These are phyloP conservation scores for Plebejus argus DNA, from an alignment of 2,888 invertebrate species.

Conservation along the genomic window DNA sequence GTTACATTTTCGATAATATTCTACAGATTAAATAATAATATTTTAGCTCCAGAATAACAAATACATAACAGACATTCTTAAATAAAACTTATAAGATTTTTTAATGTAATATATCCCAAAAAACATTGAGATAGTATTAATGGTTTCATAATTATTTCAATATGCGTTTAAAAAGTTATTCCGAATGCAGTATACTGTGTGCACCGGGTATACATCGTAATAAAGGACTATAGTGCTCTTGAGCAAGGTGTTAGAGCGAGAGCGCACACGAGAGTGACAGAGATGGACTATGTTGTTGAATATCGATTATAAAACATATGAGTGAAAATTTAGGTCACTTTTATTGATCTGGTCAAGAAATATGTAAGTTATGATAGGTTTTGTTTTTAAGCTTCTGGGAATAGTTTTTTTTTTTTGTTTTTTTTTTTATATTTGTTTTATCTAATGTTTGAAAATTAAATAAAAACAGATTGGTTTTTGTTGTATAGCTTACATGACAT, in stretches of 20 bases:
- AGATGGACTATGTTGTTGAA: neutral
- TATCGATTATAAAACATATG: neutral
- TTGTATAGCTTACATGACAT: neutral
- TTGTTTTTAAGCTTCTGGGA: neutral
- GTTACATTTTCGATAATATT: slow-evolving; percentile 6
- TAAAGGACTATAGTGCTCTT: neutral
- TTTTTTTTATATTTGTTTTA: neutral
- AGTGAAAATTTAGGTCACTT: slow-evolving; percentile 8
- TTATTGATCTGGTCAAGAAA: slow-evolving; percentile 16
- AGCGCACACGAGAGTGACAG: neutral
- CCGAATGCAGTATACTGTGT: neutral
- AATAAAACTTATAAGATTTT: too few relatives aligned
- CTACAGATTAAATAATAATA: slow-evolving; percentile 9
- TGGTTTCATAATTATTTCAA: too few relatives aligned
- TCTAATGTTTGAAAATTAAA: neutral
- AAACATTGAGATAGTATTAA: too few relatives aligned
- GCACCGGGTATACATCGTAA: too few relatives aligned
- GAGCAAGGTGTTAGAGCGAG: neutral
- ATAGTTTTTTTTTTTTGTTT: neutral
- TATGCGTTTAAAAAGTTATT: neutral
- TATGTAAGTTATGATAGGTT: neutral
- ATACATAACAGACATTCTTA: neutral
- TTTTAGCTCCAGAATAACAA: neutral
- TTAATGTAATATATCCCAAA: too few relatives aligned
- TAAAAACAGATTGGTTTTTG: neutral